phyloP scores from a whole-genome alignment of 1,140 invertebrate genomes.

The Drosophila melanogaster region DNA sequence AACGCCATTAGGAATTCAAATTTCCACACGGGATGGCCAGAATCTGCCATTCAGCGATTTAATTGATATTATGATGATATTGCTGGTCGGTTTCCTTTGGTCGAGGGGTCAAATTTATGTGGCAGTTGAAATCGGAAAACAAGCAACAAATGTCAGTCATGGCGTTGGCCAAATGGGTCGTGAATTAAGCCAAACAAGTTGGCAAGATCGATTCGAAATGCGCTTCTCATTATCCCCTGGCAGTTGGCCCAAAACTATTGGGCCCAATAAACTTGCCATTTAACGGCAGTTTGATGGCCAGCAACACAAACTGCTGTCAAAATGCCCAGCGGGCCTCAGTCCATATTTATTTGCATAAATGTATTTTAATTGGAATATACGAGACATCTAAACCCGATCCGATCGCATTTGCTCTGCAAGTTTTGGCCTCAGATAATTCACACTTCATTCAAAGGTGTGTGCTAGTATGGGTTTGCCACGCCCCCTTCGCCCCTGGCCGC shows the following conservation, averaged over 20 bases:
- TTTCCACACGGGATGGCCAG: constrained; percentile 56
- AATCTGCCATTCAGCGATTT: constrained; percentile 47
- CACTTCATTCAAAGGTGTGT: constrained; percentile 63
- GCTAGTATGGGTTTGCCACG: constrained; percentile 6
- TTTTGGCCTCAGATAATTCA: constrained; percentile 64
- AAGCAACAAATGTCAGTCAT: constrained; percentile 74
- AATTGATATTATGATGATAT: constrained; percentile 37
- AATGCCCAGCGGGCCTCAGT: constrained; percentile 51
- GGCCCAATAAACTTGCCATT: constrained; percentile 63
- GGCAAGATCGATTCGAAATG: constrained; percentile 32
- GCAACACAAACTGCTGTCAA: constrained; percentile 56
- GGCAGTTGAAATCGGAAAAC: constrained; percentile 76
- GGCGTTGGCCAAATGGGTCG: constrained; percentile 65
- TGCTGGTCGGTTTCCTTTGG: constrained; percentile 17
- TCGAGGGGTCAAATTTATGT: constrained; percentile 68
- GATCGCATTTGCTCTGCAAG: constrained; percentile 16
- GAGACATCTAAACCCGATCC: constrained; percentile 45
- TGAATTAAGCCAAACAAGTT: constrained; percentile 64
- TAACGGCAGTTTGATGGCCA: constrained; percentile 75
- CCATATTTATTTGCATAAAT: constrained; percentile 63
- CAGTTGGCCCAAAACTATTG: constrained; percentile 32
- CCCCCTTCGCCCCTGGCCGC: neutral
- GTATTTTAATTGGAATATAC: constrained; percentile 76
- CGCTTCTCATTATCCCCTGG: constrained; percentile 29
- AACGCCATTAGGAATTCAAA: constrained; percentile 80